phyloP scores from a whole-genome alignment of 2,888 invertebrate genomes.

The Drosophila bunnanda region DNA sequence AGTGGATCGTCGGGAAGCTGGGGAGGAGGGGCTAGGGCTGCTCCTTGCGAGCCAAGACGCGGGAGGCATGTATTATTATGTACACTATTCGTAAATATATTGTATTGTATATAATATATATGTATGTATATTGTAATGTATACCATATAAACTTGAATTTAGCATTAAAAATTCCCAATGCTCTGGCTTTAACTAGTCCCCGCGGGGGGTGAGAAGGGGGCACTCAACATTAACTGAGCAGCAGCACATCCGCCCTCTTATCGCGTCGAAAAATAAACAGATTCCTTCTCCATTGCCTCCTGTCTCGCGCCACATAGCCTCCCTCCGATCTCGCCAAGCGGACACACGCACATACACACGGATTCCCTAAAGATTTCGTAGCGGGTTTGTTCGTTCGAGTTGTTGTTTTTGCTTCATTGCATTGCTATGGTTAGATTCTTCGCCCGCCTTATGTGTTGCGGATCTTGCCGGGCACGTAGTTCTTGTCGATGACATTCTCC shows the following conservation, averaged over 20 bases:
- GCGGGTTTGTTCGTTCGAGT: constrained; percentile 73
- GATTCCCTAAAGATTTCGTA: constrained; percentile 70
- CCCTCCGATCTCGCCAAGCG: constrained; percentile 57
- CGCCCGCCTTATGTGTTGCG: constrained; percentile 91
- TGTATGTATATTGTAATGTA: constrained; percentile 47
- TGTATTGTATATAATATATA: constrained; percentile 46
- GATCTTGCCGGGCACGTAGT: constrained; percentile 99
- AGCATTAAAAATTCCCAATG: constrained; percentile 74
- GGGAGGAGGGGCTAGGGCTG: constrained; percentile 19
- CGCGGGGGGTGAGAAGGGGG: constrained; percentile 22
- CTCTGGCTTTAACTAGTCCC: constrained; percentile 57
- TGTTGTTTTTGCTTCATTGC: constrained; percentile 65
- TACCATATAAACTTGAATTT: constrained; percentile 77
- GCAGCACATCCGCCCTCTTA: constrained; percentile 35
- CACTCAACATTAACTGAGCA: constrained; percentile 78
- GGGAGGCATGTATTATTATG: constrained; percentile 70
- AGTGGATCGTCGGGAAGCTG: constrained; percentile 12
- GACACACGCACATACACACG: constrained; percentile 58
- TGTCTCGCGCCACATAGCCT: constrained; percentile 16
- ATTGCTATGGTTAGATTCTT: constrained; percentile 44
- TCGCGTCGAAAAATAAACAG: constrained; percentile 59
- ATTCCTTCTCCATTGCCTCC: constrained; percentile 53
- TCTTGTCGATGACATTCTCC: constrained; percentile 98
- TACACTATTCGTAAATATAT: constrained; percentile 74
- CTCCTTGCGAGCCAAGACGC: constrained; percentile 30